phyloP scores from a whole-genome alignment of 2,113 vertebrate genomes.

The Forbesichthys papilliferus region DNA sequence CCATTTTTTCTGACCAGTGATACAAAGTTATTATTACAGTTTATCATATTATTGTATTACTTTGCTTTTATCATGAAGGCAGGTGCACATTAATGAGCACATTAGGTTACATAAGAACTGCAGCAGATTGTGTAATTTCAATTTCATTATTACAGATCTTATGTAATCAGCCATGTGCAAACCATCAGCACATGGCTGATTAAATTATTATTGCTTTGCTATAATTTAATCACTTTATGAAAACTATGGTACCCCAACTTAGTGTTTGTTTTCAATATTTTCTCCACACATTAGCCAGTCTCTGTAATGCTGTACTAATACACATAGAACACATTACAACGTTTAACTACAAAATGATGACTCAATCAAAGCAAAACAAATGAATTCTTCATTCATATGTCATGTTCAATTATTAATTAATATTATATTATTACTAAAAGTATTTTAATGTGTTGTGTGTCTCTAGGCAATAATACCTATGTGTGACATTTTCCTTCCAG shows the following conservation, averaged over 20 bases:
- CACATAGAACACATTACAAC: too few relatives aligned
- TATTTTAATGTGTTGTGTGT: neutral
- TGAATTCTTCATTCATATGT: too few relatives aligned
- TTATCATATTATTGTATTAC: neutral
- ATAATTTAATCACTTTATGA: neutral
- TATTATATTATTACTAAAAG: neutral
- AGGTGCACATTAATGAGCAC: neutral
- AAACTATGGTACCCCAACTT: too few relatives aligned
- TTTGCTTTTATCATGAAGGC: neutral
- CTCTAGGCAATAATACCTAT: neutral
- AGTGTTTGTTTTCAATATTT: too few relatives aligned
- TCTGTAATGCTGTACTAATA: too few relatives aligned
- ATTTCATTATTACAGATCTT: too few relatives aligned
- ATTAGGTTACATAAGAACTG: neutral
- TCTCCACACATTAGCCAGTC: too few relatives aligned
- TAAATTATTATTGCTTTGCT: neutral
- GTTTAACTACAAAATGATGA: too few relatives aligned
- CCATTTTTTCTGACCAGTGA: slow-evolving; percentile 1
- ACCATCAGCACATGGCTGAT: neutral
- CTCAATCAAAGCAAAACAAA: too few relatives aligned
- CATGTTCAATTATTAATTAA: neutral
- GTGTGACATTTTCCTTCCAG: slow-evolving; percentile 22
- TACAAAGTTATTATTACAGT: slow-evolving; percentile 8
- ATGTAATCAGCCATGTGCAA: too few relatives aligned
- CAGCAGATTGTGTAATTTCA: neutral